Evolutionary conservation across 2,797 vertebrate genomes (phyloP).

Genomic region (Notolabrus celidotus): DNA sequence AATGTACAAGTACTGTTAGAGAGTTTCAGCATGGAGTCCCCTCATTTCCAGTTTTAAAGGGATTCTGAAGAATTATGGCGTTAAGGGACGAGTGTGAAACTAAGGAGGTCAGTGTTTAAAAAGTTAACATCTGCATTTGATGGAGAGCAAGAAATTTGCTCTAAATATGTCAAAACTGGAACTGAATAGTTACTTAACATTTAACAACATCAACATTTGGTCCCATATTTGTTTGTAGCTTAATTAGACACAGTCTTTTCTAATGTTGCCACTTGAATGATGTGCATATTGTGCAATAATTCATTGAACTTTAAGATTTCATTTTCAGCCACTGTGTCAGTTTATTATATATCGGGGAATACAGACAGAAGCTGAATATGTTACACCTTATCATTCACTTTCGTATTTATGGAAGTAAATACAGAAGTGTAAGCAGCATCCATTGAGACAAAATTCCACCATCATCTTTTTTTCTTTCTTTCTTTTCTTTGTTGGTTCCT

Average conservation of each 20-base stretch:
- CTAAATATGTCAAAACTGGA: conserved; percentile 53
- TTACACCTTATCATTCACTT: conserved; percentile 44
- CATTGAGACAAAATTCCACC: conserved; percentile 43
- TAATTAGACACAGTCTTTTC: conserved; percentile 36
- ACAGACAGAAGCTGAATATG: conserved; percentile 45
- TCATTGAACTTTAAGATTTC: conserved; percentile 13
- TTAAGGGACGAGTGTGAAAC: conserved; percentile 64
- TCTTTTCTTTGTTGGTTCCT: conserved; percentile 38
- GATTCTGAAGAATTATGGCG: conserved; percentile 75
- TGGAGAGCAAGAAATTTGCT: conserved; percentile 67
- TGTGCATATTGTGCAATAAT: neutral
- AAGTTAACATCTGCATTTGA: conserved; percentile 74
- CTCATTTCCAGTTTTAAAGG: conserved; percentile 71
- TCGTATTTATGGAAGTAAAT: conserved; percentile 34
- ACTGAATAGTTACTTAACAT: conserved; percentile 62
- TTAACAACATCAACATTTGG: conserved; percentile 70
- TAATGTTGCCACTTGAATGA: conserved; percentile 6
- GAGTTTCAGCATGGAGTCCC: conserved; percentile 55
- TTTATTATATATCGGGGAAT: too few relatives aligned
- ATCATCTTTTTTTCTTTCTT: conserved; percentile 23
- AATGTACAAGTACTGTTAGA: conserved; percentile 70
- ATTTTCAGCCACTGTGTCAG: conserved; percentile 14
- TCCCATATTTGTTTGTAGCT: conserved; percentile 52
- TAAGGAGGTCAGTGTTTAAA: conserved; percentile 71
- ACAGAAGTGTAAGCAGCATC: conserved; percentile 37